Base-by-base conservation (phyloP, 2,888 invertebrate genomes). In the Drosophila seclusa region DNA sequence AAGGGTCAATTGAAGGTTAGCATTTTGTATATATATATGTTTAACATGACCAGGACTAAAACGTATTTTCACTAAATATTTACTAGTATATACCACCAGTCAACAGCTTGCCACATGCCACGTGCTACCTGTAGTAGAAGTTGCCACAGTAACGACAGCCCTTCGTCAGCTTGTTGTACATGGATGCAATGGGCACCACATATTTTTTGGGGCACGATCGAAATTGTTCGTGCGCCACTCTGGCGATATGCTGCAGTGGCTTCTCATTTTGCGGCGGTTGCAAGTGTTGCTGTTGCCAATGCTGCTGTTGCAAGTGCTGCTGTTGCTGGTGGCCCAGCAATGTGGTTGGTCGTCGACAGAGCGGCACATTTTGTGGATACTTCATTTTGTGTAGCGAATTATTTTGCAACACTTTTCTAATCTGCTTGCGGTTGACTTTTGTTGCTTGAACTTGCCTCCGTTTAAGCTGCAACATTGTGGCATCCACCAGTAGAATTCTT, bases 71-170 rank as follows among this genome's bases (percentile, higher is more conserved):
- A 21, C 45, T 45, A 24, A 45, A 45, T 24, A 16, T 24, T 45
- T 45, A 21, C 21, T 45, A 45, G 21, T 8, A 4, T 45, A 7
- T 24, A 24, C 8, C 8, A 38, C 13, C 4, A 49, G 49, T 16
- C 45, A 18, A 8, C 11, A 49, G 38, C 45, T 45, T 45, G 45
- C 21, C 7, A 45, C 45, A 16, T 40, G 21, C 42, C 45, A 18
- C 16, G 8, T 4, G 11, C 21, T 48, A 68, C 8, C 29, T 57
- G 40, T 68, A 89, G 66, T 89, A 85, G 54, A 75, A 89, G 63
- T 85, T 89, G 27, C 89, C 84, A 36, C 87, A 89, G 24, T 73
- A 65, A 8, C 68, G 68, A 1, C 34, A 54, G 4, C 69, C 77
- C 10, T 31, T 52, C 24, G n/a, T 58, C 0, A 73, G 2, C 0